Conservation (phyloP, 2,888 invertebrate species). For the Cosmia pyralina region DNA sequence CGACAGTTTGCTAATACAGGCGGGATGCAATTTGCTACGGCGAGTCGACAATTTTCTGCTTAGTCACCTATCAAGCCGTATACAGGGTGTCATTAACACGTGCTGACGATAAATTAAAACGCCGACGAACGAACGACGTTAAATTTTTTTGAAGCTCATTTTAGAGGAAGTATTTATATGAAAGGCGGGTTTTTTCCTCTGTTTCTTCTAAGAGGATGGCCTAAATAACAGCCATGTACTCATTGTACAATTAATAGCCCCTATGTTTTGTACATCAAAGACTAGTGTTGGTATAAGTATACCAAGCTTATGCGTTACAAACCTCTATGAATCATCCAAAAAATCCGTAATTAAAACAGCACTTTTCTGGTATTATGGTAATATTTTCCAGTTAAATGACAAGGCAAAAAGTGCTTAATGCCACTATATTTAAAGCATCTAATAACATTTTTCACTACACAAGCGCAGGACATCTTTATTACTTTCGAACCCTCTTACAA, state of each 20-base stretch:
- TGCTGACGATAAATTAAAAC: slow-evolving; percentile 48
- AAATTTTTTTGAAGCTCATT: slow-evolving; percentile 58
- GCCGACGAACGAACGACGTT: too few species aligned
- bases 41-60: slow-evolving; percentile 70
- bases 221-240: slow-evolving; percentile 16
- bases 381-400: slow-evolving; percentile 43
- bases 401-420: slow-evolving; percentile 53
- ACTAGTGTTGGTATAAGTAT: slow-evolving; percentile 8
- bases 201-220: neutral
- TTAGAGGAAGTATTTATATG: slow-evolving; percentile 31
- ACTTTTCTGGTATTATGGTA: slow-evolving; percentile 55
- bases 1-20: slow-evolving; percentile 69
- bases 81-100: slow-evolving; percentile 60
- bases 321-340: slow-evolving; percentile 46
- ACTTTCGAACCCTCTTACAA: slow-evolving; percentile 69
- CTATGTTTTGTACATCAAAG: slow-evolving; percentile 19
- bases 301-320: slow-evolving; percentile 27
- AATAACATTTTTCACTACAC: slow-evolving; percentile 61
- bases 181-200: slow-evolving; percentile 9
- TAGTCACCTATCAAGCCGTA: slow-evolving; percentile 76
- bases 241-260: slow-evolving; percentile 3
- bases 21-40: slow-evolving; percentile 70
- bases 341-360: slow-evolving; percentile 49
- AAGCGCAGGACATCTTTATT: slow-evolving; percentile 71
- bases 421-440: slow-evolving; percentile 63